Evolutionary conservation across 2,113 vertebrate genomes (phyloP).

Genomic region (Myiopsitta monachus): DNA sequence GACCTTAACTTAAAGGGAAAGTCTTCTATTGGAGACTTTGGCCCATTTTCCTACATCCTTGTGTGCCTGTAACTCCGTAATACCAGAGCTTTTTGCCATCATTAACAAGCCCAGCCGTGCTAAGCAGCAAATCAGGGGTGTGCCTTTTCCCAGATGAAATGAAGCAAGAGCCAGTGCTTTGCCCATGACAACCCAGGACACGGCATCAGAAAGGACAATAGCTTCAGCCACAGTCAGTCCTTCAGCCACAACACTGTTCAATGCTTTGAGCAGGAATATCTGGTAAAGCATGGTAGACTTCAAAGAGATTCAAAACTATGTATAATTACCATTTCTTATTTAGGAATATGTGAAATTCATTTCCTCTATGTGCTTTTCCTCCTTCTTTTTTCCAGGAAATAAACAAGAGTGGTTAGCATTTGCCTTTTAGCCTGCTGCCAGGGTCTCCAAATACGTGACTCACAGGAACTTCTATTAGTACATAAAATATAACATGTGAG

Average conservation of each 20-base stretch:
- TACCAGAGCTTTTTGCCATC: accelerated
- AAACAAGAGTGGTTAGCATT: background rate
- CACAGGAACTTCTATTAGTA: background rate
- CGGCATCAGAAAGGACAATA: background rate
- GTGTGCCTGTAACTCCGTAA: background rate
- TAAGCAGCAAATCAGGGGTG: too few relatives aligned
- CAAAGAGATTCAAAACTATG: background rate
- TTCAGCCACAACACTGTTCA: background rate
- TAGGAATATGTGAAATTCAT: background rate
- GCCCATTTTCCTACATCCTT: background rate
- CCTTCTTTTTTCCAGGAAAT: background rate
- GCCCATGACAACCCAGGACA: background rate
- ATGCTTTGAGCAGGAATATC: accelerated
- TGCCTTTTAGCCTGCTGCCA: slow-evolving; percentile 9
- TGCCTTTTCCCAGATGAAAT: background rate
- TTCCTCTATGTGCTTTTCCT: background rate
- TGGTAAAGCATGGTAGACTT: background rate
- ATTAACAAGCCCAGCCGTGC: accelerated
- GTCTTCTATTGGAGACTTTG: background rate
- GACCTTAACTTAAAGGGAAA: background rate
- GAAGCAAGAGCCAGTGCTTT: background rate
- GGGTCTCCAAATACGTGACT: background rate
- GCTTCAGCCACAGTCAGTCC: background rate
- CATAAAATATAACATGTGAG: background rate
- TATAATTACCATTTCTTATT: background rate